These are phyloP conservation scores for Heliothis subflexa DNA, from an alignment of 1,140 invertebrate genomes.

Conservation along the genomic window DNA sequence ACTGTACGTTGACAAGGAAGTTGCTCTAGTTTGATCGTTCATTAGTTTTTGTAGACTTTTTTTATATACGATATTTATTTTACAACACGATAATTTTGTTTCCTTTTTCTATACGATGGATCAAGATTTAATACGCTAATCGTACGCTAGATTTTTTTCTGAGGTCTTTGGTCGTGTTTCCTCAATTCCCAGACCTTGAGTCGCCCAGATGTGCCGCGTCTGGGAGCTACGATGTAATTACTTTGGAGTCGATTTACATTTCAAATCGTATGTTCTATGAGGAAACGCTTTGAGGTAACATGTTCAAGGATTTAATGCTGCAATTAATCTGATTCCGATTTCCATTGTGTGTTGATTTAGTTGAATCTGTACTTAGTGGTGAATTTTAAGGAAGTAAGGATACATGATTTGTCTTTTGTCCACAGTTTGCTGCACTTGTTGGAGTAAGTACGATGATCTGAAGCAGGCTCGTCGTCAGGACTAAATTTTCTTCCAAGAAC, in stretches of 20 bases:
- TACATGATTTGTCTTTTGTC: no score
- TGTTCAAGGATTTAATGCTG: conserved; percentile 47
- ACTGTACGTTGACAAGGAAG: conserved; percentile 69
- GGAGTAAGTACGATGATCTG: neutral
- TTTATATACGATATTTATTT: conserved; percentile 55
- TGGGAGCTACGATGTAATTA: conserved; percentile 54
- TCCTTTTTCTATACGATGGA: conserved; percentile 66
- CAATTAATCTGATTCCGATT: conserved; percentile 39
- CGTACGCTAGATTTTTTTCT: conserved; percentile 68
- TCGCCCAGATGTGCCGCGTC: conserved; percentile 68
- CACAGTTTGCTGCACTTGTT: no score
- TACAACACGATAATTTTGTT: no score
- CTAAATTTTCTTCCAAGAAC: no score
- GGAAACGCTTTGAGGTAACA: conserved; percentile 52
- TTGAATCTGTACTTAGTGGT: neutral
- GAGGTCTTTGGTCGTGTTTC: conserved; percentile 65
- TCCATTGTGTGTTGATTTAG: neutral
- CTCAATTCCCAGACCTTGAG: conserved; percentile 76
- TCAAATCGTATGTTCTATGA: conserved; percentile 47
- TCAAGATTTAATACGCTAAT: conserved; percentile 62
- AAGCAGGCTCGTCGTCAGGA: no score
- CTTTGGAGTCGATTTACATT: conserved; percentile 54
- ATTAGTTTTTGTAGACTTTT: conserved; percentile 67
- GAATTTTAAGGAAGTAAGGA: no score
- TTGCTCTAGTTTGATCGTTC: conserved; percentile 68